phyloP scores from a whole-genome alignment of 2,113 vertebrate species.

The Furnarius figulus region DNA sequence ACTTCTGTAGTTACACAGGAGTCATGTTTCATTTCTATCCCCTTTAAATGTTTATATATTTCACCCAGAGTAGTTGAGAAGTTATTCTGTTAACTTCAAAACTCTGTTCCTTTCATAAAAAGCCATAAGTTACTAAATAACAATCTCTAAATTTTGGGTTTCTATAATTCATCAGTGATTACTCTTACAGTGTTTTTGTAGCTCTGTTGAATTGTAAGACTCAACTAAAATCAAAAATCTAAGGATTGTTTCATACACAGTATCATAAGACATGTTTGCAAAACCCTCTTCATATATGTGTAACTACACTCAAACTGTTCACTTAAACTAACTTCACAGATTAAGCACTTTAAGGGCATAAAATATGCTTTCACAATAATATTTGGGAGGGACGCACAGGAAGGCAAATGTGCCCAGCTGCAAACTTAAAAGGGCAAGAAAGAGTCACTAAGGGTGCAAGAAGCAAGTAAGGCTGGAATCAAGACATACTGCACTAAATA shows the following conservation, averaged over 20 bases:
- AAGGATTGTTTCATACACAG: not conserved
- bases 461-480: not conserved
- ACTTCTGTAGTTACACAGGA: not conserved
- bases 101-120: not conserved
- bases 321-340: not conserved
- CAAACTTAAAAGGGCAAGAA: not conserved
- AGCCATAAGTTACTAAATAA: not conserved
- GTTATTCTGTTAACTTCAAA: not conserved
- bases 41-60: not conserved
- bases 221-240: not conserved
- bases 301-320: not conserved
- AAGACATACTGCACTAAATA: not conserved
- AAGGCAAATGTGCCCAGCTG: not conserved
- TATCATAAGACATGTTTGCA: not conserved
- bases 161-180: not conserved
- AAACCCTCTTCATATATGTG: not conserved
- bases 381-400: no score
- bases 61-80: not conserved
- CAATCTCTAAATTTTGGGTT: not conserved
- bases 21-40: not conserved
- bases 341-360: not conserved
- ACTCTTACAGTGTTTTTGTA: not conserved
- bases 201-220: not conserved
- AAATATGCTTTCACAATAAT: not conserved
- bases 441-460: fast-evolving